A percentile compares a stretch with the other conserved stretches of the same genome.
Evolutionary conservation across 2,888 invertebrate species (phyloP).

Genomic region (Falcaria lacertinaria): DNA sequence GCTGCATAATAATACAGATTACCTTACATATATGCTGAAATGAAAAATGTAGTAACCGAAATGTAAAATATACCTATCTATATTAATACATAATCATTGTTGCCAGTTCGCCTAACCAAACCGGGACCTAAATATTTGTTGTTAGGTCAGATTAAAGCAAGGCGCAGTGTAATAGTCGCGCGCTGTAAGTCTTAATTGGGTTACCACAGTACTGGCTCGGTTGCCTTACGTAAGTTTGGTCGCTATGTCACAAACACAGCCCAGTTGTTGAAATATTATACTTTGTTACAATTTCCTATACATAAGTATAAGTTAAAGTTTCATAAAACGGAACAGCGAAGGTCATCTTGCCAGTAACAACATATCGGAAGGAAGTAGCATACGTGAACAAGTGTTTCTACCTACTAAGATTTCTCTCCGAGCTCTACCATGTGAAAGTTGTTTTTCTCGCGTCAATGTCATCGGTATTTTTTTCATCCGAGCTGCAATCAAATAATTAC

Average conservation of each 20-base stretch:
- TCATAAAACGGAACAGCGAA: conserved; percentile 30
- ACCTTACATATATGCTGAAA: too few species aligned
- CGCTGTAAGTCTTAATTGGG: conserved; percentile 55
- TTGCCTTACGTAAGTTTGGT: conserved; percentile 58
- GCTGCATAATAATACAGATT: too few species aligned
- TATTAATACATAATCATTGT: too few species aligned
- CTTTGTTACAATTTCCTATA: conserved; percentile 36
- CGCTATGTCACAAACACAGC: conserved; percentile 59
- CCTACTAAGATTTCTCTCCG: conserved; percentile 54
- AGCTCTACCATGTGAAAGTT: conserved; percentile 64
- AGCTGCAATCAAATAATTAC: not conserved
- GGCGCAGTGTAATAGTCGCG: conserved; percentile 14
- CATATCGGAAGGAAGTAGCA: conserved; percentile 54
- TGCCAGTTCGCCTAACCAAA: too few species aligned
- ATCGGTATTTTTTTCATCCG: conserved; percentile 16
- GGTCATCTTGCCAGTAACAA: conserved; percentile 26
- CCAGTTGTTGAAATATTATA: conserved; percentile 50
- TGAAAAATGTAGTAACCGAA: too few species aligned
- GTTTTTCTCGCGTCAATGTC: conserved; percentile 54
- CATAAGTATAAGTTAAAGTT: conserved; percentile 23
- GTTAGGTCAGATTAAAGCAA: conserved; percentile 5
- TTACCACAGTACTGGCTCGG: conserved; percentile 44
- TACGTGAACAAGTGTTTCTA: conserved; percentile 19
- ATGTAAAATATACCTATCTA: too few species aligned
- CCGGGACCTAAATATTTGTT: not conserved